Base-by-base conservation (phyloP, 2,888 invertebrate species). In the Drosophila cognata region DNA sequence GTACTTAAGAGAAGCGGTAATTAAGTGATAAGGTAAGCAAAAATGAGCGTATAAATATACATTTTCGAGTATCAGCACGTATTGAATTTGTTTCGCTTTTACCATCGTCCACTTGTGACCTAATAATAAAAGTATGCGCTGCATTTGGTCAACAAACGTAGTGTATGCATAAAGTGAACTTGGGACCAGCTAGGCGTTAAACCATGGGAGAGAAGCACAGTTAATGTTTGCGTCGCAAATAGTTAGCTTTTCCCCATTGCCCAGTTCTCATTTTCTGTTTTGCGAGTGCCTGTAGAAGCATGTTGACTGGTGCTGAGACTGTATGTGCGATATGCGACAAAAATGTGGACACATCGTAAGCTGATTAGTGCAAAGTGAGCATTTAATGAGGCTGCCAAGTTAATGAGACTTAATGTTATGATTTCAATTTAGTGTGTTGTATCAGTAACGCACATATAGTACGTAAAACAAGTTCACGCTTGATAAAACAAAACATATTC, bases 391-490 rank as follows among this genome's bases (percentile, higher is more conserved):
- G 62, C 71, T 68, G 60, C 48, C 46, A 56, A 63, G 67, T 58
- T 72, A 71, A 82, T 76, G 57, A 65, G 59, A 70, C 63, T 60
- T 65, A 66, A 70, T 71, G 71, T 67, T 73, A 81, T 84, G 72
- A 66, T 79, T 81, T 84, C 71, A 84, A 89, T 89, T 89, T 84
- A 74, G 74, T 55, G 73, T 71, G 71, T 48, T 69, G 74, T 81
- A 89, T 82, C 64, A 77, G 77, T 29, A 48, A 10, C 55, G 59
- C 21, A 36, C 73, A 57, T 29, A 55, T 46, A 38, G 5, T 11
- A 29, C 13, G 3, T 33, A 65, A 29, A 13, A 62, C 18, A 46
- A 31, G 60, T 52, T 51, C 10, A 70, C 52, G 66, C 65, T 29
- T 65, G 29, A 52, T 31, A 31, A 29, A 52, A 16, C 66, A 46